Base-by-base conservation (phyloP, 2,113 vertebrate species). In the Eudyptes chrysolophus region DNA sequence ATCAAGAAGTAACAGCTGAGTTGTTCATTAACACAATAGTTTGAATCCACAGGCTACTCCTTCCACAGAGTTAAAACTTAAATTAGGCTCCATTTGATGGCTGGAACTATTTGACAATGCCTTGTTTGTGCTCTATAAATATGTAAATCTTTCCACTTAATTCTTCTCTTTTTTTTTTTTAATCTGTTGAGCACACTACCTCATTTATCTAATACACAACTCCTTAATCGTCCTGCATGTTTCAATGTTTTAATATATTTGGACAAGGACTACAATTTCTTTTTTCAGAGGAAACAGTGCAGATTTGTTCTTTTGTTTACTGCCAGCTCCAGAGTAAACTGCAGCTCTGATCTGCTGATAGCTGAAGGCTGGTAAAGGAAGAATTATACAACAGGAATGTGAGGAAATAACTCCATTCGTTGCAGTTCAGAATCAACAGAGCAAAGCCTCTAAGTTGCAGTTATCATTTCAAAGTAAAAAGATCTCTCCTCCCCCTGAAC, bases 281-380 rank as follows among this genome's bases (percentile, higher is more conserved):
- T 87, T 89, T 95, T 91, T 92, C 62, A 69, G 44, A 22, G 76
- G 86, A 94, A 97, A 77, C 74, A 89, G 78, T 80, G 77, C 48
- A 30, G 87, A 86, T 95, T 94, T 95, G 66, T 94, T 94, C 70
- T 87, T 85, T 94, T 94, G 81, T 94, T 97, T 96, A 90, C 92
- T 93, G 66, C 89, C 66, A 95, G 10, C 70, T 84, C 54, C 57
- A 48, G 36, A 77, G 81, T 93, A 95, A 97, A 92, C 95, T 94
- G 78, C 49, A 62, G 46, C 75, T 93, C 96, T 96, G 82, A 95
- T 92, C 87, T 82, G 57, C 91, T 94, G 75, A 65, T 91, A 89
- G 77, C 66, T 87, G 70, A 82, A 94, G 77, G 77, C 87, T 95
- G 89, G 82, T 70, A 38, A 92, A 86, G 75, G 84, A 95, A 83